Evolutionary conservation across 2,888 invertebrate genomes (phyloP).

Genomic region (Nezara viridula): DNA sequence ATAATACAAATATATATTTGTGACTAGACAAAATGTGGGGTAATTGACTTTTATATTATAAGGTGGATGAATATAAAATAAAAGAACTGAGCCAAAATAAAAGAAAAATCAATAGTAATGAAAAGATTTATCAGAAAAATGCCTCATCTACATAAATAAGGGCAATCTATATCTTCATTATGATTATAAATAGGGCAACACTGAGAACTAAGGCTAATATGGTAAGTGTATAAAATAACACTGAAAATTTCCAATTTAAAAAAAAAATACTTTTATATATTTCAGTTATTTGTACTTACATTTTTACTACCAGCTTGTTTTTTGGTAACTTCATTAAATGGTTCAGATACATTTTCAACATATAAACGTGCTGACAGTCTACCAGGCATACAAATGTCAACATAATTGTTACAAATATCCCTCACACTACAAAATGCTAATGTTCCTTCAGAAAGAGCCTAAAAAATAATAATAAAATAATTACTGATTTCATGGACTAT

Average conservation of each 20-base stretch:
- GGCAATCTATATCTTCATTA: background rate
- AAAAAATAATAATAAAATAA: slow-evolving; percentile 33
- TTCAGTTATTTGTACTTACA: slow-evolving; percentile 17
- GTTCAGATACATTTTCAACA: slow-evolving; percentile 45
- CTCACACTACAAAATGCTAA: slow-evolving; percentile 52
- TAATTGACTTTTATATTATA: no score
- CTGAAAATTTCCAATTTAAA: background rate
- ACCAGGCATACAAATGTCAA: slow-evolving; percentile 55
- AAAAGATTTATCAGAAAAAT: no score
- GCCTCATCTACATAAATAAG: background rate
- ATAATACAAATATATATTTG: no score
- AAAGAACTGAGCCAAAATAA: no score
- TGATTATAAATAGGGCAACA: background rate
- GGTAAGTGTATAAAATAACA: no score
- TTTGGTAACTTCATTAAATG: slow-evolving; percentile 12
- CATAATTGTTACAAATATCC: slow-evolving; percentile 44
- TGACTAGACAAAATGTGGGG: no score
- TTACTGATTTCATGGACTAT: no score
- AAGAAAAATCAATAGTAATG: no score
- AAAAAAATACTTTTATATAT: background rate
- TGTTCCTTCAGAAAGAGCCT: slow-evolving; percentile 55
- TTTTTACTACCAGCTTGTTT: background rate
- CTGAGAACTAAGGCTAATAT: no score
- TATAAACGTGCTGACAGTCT: slow-evolving; percentile 53
- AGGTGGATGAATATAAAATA: no score